These are phyloP conservation scores for Halcyon leucocephala DNA, from an alignment of 2,797 vertebrate genomes.

Conservation along the genomic window DNA sequence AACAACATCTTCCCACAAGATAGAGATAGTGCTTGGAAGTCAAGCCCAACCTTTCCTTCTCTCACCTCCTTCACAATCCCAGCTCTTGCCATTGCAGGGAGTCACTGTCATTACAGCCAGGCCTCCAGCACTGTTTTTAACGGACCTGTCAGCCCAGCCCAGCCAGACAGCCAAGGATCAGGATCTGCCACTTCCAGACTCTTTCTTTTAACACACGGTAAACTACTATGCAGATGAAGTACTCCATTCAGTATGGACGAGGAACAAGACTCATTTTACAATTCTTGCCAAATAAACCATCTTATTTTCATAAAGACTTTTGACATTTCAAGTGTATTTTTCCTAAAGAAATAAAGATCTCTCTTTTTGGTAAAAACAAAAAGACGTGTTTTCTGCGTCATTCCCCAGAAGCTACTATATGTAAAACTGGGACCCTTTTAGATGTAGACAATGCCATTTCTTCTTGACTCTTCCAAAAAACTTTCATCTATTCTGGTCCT, in stretches of 20 bases:
- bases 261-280: not conserved
- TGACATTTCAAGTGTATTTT: not conserved
- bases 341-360: constrained; percentile 21
- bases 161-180: not conserved
- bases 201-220: not conserved
- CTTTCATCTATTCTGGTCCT: constrained; percentile 83
- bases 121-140: not conserved
- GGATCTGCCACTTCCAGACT: not conserved
- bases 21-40: not conserved
- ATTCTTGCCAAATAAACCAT: not conserved
- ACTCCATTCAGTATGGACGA: not conserved
- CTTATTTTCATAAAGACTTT: not conserved
- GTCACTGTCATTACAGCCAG: not conserved
- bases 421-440: constrained; percentile 64
- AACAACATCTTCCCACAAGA: not conserved
- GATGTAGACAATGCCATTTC: constrained; percentile 72
- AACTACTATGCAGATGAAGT: not conserved
- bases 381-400: not conserved
- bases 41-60: not conserved
- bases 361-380: not conserved
- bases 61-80: rapidly evolving
- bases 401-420: constrained; percentile 56
- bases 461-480: constrained; percentile 68
- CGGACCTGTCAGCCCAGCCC: not conserved
- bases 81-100: not conserved